Base-by-base conservation (phyloP, 2,888 invertebrate species). In the Pandemis corylana region DNA sequence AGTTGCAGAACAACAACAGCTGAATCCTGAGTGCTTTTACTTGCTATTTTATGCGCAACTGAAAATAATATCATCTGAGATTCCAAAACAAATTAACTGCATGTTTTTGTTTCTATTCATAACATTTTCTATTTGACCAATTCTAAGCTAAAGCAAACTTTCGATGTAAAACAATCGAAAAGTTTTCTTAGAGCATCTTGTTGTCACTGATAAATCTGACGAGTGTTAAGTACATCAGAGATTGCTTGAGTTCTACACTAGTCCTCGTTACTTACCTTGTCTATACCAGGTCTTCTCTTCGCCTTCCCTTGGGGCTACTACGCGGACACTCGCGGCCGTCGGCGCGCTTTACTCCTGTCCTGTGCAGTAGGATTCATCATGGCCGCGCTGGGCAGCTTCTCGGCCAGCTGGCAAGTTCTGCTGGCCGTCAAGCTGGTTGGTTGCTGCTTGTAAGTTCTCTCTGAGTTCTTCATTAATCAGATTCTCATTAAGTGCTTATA, bases 321-420 rank as follows among this genome's bases (percentile, higher is more conserved):
- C 75, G 96, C 97, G 0, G 98, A 98, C 84, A 95, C 95, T 44
- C 76, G 95, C 69, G 98, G 98, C 0, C 94, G 98, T 13, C 93
- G 95, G 20, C 92, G 90, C 12, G 94, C 95, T 0, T 79, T 95
- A 0, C 85, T 95, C 28, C 80, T 90, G 12, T 90, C 95, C 0
- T 85, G 95, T 0, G 80, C 86, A 0, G 80, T 92, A 0, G 95
- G 96, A 41, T 93, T 95, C 75, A 28, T 95, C 7, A 87, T 95
- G 36, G 95, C 96, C 0, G 81, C 95, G 0, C 78, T 91, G 12
- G 95, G 95, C 20, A 95, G 95, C 66, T 91, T 96, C 65, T 93
- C 96, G 0, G 92, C 95, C 4, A 93, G 87, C 76, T 96, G 96
- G 83, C 89, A 92, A 80, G 88, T 95, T 78, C 89, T 96, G 80